Conservation (phyloP, 2,888 invertebrate genomes). For the Acrocyrtus sp. region DNA sequence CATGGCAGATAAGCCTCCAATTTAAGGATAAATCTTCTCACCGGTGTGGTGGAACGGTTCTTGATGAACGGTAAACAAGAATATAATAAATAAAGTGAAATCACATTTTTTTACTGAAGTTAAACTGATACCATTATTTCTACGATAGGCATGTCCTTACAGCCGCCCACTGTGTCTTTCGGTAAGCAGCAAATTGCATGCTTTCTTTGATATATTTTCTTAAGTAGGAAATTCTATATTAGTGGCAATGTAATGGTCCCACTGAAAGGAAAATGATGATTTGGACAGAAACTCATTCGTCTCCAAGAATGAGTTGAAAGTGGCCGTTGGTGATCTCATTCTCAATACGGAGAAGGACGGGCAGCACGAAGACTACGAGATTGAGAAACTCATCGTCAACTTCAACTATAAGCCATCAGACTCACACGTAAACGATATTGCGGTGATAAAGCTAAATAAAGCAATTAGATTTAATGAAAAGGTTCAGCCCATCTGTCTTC, state of each 20-base stretch:
- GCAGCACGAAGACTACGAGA: constrained; percentile 41
- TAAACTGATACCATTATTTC: neutral
- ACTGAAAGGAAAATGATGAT: neutral
- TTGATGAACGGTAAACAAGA: constrained; percentile 42
- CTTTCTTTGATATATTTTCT: neutral
- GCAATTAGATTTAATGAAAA: constrained; percentile 50
- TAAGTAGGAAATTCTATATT: neutral
- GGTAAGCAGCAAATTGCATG: constrained; percentile 38
- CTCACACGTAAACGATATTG: constrained; percentile 60
- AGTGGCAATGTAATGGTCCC: too few species aligned
- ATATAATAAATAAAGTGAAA: neutral
- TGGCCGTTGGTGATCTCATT: constrained; percentile 57
- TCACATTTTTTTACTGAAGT: neutral
- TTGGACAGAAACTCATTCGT: constrained; percentile 45
- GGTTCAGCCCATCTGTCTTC: constrained; percentile 60
- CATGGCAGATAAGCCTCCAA: constrained; percentile 60
- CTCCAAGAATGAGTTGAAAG: constrained; percentile 42
- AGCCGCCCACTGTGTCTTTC: constrained; percentile 59
- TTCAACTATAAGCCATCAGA: constrained; percentile 58
- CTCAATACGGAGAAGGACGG: constrained; percentile 56
- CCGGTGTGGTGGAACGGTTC: constrained; percentile 58
- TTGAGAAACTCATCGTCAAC: constrained; percentile 56
- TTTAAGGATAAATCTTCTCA: constrained; percentile 35
- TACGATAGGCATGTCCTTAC: constrained; percentile 47
- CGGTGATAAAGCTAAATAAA: constrained; percentile 47